These are phyloP conservation scores for Cephonodes hylas DNA, from an alignment of 2,888 invertebrate genomes.

Conservation along the genomic window DNA sequence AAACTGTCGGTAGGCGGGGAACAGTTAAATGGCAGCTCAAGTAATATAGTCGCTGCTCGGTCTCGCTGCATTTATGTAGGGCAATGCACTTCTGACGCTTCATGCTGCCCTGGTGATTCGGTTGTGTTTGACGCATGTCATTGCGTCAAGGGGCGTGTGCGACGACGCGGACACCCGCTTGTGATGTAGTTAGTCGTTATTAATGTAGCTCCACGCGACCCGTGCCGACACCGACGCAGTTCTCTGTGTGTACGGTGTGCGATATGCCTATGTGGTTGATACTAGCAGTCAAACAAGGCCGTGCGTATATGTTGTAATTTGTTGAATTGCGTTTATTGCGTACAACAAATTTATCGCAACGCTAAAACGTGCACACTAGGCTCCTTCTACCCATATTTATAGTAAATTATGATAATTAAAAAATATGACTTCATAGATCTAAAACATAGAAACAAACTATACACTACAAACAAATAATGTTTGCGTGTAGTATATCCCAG, in stretches of 20 bases:
- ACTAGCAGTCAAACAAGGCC: neutral
- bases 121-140: constrained; percentile 77
- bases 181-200: neutral
- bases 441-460: no score
- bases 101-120: constrained; percentile 64
- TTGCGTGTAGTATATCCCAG: constrained; percentile 8
- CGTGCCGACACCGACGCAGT: neutral
- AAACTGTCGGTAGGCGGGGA: constrained; percentile 21
- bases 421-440: no score
- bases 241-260: constrained; percentile 9
- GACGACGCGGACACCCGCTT: constrained; percentile 23
- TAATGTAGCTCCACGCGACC: neutral
- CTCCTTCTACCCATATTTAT: neutral
- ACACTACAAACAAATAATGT: neutral
- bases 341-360: neutral
- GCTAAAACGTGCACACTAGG: no score
- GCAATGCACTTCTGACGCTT: constrained; percentile 47
- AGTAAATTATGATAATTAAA: no score
- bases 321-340: neutral
- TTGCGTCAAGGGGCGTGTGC: constrained; percentile 72
- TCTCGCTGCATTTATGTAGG: constrained; percentile 17
- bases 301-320: neutral
- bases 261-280: constrained; percentile 13
- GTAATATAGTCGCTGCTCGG: constrained; percentile 17
- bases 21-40: constrained; percentile 18